Evolutionary conservation across 2,888 invertebrate genomes (phyloP).

Genomic region (Xestia c-nigrum): DNA sequence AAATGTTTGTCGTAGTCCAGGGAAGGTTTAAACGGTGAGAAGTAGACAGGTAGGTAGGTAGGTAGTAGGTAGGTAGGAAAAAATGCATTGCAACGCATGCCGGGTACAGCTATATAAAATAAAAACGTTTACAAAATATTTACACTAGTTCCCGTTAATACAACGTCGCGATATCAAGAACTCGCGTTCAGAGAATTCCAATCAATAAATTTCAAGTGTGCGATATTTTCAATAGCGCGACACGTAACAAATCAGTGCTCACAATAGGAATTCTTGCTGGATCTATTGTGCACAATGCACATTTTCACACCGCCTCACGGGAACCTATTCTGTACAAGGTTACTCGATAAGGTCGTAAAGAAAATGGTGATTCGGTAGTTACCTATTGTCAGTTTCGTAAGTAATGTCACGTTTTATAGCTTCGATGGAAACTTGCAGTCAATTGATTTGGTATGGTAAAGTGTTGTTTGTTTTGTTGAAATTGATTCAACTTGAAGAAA

Average conservation of each 20-base stretch:
- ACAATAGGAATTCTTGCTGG: slow-evolving; percentile 71
- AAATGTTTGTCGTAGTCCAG: too few species aligned
- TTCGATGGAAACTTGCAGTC: slow-evolving; percentile 31
- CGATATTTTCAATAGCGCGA: slow-evolving; percentile 67
- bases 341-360: slow-evolving; percentile 57
- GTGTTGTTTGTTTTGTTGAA: slow-evolving; percentile 36
- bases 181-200: slow-evolving; percentile 49
- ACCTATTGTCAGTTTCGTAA: slow-evolving; percentile 53
- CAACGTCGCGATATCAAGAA: slow-evolving; percentile 40
- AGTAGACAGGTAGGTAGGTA: too few species aligned
- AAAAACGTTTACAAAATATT: slow-evolving; percentile 27
- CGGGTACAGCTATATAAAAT: too few species aligned
- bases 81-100: too few species aligned
- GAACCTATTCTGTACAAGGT: slow-evolving; percentile 53
- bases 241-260: slow-evolving; percentile 72
- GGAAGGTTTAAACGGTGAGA: too few species aligned
- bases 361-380: slow-evolving; percentile 53
- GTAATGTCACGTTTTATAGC: slow-evolving; percentile 58
- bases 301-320: slow-evolving; percentile 58
- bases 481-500: neutral
- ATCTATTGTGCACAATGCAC: slow-evolving; percentile 70
- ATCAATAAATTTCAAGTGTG: slow-evolving; percentile 66
- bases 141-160: slow-evolving; percentile 55
- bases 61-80: too few species aligned
- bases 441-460: slow-evolving; percentile 48